phyloP scores from a whole-genome alignment of 1,140 invertebrate genomes.

The Bombus huntii region DNA sequence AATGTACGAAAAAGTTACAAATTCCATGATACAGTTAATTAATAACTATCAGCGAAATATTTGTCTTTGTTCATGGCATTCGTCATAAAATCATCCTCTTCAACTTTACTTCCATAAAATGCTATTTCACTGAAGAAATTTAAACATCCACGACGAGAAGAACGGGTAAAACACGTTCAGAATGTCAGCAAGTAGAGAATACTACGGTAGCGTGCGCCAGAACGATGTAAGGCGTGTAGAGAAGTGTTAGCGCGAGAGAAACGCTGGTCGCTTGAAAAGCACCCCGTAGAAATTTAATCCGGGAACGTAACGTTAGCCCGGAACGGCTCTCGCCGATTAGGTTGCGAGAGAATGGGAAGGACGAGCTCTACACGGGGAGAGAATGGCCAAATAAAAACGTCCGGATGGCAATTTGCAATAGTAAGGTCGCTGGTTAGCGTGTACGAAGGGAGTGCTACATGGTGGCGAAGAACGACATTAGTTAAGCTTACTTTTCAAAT shows the following conservation, averaged over 20 bases:
- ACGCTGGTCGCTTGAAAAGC: conserved; percentile 22
- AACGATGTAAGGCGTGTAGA: not conserved
- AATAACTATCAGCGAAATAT: too few species aligned
- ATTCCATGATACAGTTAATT: not conserved
- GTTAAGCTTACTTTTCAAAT: not conserved
- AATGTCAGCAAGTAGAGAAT: conserved; percentile 16
- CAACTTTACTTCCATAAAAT: not conserved
- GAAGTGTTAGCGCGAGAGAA: not conserved
- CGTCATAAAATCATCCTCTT: not conserved
- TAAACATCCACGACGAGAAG: not conserved
- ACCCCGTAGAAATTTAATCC: conserved; percentile 63
- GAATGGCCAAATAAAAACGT: conserved; percentile 68
- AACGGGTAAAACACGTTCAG: not conserved
- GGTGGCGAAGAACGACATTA: not conserved
- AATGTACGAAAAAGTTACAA: not conserved
- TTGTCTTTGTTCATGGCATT: not conserved
- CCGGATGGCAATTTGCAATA: conserved; percentile 56
- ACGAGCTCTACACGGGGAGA: conserved; percentile 33
- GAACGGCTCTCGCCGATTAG: conserved; percentile 59
- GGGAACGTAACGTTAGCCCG: conserved; percentile 44
- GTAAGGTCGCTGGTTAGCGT: conserved; percentile 11
- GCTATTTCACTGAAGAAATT: not conserved
- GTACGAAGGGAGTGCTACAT: not conserved
- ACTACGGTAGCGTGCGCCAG: not conserved
- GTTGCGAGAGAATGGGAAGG: conserved; percentile 38